Base-by-base conservation (phyloP, 2,797 vertebrate species). In the Agapornis canus region DNA sequence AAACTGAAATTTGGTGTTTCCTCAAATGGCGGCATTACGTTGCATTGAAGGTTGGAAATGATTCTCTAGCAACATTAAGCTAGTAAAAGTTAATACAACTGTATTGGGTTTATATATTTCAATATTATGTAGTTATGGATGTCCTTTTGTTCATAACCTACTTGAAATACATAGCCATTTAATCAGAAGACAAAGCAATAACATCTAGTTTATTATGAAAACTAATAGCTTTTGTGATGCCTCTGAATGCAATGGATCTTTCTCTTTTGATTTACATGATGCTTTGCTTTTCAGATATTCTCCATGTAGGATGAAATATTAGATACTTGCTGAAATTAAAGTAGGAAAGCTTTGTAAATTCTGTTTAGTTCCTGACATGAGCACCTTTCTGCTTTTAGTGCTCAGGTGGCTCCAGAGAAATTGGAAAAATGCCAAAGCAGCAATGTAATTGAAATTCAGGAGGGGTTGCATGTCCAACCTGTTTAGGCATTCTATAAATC, bases 321-420 rank as follows among this genome's bases (percentile, higher is more conserved):
- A 61, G 37, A 49, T 57, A 42, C 31, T 85, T 75, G 60, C 54
- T 80, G 88, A 86, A 93, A 83, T 10, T 42, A 29, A 80, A 93
- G 31, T 26, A 80, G 75, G 37, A 86, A 75, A 80, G 40, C 43
- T 80, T 35, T 89, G 73, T 82, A 75, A 73, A 25, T 89, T 92
- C 75, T 72, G 3, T 85, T 95, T 71, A 89, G 64, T 82, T 27
- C 42, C 35, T 80, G 64, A 45, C 57, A 29, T 49, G 11, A 85
- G 27, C 82, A 84, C 52, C 66, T 90, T 77, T 64, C 68, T 76
- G 69, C 42, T 82, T 90, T 75, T 47, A 47, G 70, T 86, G 82
- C 86, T 94, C 60, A 84, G 66, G 68, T 94, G 83, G 56, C 89
- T 87, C 66, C 47, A 61, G 57, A 92, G 68, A 85, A 89, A 85